Conservation (phyloP, 2,113 vertebrate species). For the Trochalopteron elliotii region DNA sequence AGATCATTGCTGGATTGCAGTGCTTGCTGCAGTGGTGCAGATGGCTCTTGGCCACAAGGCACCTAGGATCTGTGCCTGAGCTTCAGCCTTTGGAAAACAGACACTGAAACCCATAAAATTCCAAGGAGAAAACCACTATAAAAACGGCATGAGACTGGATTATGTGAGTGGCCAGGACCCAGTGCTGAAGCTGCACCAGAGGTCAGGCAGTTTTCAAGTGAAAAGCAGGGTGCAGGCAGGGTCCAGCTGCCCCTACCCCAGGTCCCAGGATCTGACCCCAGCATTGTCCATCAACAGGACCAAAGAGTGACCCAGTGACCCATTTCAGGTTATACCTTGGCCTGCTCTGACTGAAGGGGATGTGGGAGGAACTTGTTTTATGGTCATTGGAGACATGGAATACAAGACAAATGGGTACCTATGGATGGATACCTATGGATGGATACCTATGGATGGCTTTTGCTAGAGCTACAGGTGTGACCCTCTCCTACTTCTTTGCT, state of each 20-base stretch:
- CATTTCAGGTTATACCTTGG: neutral
- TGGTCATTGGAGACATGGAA: neutral
- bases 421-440: neutral
- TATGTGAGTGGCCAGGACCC: neutral
- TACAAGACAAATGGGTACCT: neutral
- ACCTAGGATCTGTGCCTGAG: neutral
- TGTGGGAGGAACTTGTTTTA: neutral
- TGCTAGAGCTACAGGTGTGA: neutral
- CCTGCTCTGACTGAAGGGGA: neutral
- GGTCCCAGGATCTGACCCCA: fast-evolving
- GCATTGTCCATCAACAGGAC: fast-evolving
- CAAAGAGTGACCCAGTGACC: neutral
- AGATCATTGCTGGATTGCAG: neutral
- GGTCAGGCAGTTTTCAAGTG: neutral
- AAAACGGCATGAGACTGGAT: fast-evolving
- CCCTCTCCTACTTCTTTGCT: neutral
- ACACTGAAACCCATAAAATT: neutral
- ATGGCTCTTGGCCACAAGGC: neutral
- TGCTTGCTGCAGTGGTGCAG: neutral
- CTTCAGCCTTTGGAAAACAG: neutral
- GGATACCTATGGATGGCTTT: neutral
- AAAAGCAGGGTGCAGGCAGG: neutral
- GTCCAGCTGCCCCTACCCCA: neutral
- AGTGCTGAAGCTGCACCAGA: neutral
- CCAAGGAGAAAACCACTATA: neutral